phyloP scores from a whole-genome alignment of 1,140 invertebrate genomes.

The Drosophila asahinai region DNA sequence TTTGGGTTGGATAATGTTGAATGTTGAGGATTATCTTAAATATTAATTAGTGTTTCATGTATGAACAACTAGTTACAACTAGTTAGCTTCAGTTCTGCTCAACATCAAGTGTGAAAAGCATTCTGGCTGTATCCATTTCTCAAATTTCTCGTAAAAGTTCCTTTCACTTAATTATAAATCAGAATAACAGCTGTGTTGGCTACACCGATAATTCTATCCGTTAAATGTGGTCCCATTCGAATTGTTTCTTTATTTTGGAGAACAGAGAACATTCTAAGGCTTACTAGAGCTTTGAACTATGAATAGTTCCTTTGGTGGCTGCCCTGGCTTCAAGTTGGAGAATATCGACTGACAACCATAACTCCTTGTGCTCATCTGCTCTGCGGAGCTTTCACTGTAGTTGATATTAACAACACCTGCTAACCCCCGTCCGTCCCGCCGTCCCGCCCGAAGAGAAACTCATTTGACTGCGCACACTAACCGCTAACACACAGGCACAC shows the following conservation, averaged over 20 bases:
- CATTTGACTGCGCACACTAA: conserved; percentile 63
- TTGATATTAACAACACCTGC: conserved; percentile 32
- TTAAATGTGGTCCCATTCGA: background rate
- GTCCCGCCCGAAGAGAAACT: conserved; percentile 24
- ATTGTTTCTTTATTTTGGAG: too few species aligned
- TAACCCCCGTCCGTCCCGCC: conserved; percentile 18
- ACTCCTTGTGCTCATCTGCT: background rate
- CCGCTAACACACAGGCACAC: conserved; percentile 70
- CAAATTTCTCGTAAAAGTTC: background rate
- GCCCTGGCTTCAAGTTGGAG: background rate
- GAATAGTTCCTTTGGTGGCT: background rate
- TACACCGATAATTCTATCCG: background rate
- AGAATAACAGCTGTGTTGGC: background rate
- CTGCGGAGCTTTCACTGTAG: conserved; percentile 40
- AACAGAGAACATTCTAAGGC: background rate
- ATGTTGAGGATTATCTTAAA: too few species aligned
- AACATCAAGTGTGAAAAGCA: background rate
- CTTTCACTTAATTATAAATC: background rate
- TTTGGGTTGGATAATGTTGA: background rate
- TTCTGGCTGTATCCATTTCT: too few species aligned
- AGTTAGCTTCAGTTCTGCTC: background rate
- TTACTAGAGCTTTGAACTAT: background rate
- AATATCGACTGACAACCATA: background rate
- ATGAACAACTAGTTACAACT: too few species aligned
- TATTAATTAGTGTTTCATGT: too few species aligned